Evolutionary conservation across 2,113 vertebrate species (phyloP).

Genomic region (Illadopsis cleaveri): DNA sequence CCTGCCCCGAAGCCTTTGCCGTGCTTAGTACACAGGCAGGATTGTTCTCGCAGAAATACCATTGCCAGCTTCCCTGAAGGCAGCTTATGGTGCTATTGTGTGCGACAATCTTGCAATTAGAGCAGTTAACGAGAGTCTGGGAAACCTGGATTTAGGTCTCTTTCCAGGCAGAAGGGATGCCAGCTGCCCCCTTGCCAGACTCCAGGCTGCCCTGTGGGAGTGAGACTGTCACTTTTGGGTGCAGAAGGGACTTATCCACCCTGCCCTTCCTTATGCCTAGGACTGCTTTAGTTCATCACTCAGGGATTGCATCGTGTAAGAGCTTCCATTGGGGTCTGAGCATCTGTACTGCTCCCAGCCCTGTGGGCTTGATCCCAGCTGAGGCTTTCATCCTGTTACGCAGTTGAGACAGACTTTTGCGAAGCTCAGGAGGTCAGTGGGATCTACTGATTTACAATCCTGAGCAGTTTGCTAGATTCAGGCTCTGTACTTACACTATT

Average conservation of each 20-base stretch:
- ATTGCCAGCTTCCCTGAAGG: constrained; percentile 1
- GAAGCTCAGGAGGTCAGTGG: background rate
- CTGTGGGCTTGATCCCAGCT: background rate
- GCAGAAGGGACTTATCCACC: background rate
- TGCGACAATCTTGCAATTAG: background rate
- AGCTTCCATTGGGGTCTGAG: accelerated
- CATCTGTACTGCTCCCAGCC: background rate
- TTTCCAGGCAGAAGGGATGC: background rate
- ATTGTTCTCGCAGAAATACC: background rate
- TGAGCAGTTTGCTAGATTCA: background rate
- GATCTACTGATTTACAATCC: background rate
- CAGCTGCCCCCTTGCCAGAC: accelerated
- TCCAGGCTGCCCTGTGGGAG: background rate
- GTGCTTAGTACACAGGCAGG: background rate
- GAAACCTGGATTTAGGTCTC: background rate
- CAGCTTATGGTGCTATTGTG: background rate
- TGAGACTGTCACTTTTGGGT: background rate
- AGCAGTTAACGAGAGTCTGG: background rate
- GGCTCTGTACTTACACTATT: background rate
- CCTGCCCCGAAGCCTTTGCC: background rate
- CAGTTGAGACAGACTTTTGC: background rate
- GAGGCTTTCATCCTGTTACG: background rate
- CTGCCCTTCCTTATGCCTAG: background rate
- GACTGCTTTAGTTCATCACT: background rate
- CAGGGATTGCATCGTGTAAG: background rate